Evolutionary conservation across 2,113 vertebrate genomes (phyloP).

Genomic region (Rostratula benghalensis): DNA sequence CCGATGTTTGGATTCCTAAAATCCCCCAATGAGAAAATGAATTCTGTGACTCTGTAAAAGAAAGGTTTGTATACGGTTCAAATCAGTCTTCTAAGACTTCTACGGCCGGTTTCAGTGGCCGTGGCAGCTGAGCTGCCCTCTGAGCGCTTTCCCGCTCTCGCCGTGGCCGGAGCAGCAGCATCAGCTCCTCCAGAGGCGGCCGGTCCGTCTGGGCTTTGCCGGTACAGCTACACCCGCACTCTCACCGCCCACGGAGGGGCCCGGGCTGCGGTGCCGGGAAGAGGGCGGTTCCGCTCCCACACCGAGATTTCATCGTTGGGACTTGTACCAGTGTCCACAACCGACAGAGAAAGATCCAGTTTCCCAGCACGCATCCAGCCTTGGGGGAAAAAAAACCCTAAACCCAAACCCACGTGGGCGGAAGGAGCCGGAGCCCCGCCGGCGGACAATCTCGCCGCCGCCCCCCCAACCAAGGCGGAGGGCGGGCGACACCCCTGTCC

Average conservation of each 20-base stretch:
- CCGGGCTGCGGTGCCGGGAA: background rate
- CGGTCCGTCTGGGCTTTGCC: too few relatives aligned
- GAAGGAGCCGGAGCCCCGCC: background rate
- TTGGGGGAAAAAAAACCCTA: background rate
- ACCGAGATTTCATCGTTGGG: too few relatives aligned
- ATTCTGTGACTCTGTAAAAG: accelerated
- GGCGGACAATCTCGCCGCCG: background rate
- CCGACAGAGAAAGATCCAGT: background rate
- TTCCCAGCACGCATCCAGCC: background rate
- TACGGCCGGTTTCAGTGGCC: accelerated
- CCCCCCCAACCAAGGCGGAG: too few relatives aligned
- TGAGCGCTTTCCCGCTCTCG: background rate
- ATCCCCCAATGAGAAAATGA: background rate
- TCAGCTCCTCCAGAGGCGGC: background rate
- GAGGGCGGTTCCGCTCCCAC: background rate
- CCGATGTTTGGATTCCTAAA: background rate
- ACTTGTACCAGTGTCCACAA: accelerated
- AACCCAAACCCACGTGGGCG: background rate
- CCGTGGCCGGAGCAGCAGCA: background rate
- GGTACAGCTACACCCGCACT: background rate
- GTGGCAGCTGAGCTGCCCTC: accelerated
- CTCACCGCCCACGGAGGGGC: background rate
- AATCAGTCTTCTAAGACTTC: background rate
- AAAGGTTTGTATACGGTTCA: accelerated
- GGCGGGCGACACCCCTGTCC: background rate